Percentiles rank a stretch among this genome's conserved stretches.
Evolutionary conservation across 2,888 invertebrate genomes (phyloP).

Genomic region (Heliconius sara): DNA sequence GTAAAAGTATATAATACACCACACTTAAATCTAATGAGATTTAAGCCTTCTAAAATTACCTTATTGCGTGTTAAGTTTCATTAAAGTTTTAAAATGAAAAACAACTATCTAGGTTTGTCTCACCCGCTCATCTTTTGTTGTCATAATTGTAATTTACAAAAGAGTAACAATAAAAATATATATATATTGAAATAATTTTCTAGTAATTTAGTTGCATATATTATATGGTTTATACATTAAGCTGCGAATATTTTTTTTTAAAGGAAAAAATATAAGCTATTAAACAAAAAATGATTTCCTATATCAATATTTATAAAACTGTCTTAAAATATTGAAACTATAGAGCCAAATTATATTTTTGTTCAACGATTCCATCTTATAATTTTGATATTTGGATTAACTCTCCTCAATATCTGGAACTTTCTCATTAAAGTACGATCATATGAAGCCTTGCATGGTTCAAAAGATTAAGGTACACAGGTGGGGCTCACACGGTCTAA

Average conservation of each 20-base stretch:
- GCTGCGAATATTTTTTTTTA: too few species aligned
- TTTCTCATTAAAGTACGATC: constrained; percentile 17
- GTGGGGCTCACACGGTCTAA: constrained; percentile 15
- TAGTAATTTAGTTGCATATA: too few species aligned
- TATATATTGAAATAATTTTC: too few species aligned
- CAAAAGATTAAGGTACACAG: constrained; percentile 19
- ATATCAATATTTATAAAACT: too few species aligned
- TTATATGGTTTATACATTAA: too few species aligned
- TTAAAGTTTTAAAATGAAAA: not conserved
- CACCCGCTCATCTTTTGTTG: not conserved
- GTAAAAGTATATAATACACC: not conserved
- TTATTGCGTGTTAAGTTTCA: constrained; percentile 2
- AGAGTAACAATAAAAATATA: too few species aligned
- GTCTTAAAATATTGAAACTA: not conserved
- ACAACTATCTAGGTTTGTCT: not conserved
- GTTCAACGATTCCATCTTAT: not conserved
- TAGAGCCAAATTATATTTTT: not conserved
- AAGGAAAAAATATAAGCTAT: too few species aligned
- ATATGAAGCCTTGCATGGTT: constrained; percentile 9
- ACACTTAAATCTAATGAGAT: not conserved
- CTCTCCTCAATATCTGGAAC: not conserved
- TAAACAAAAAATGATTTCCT: too few species aligned
- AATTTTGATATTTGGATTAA: not conserved
- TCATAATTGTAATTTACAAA: not conserved
- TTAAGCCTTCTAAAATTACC: not conserved